A percentile compares a stretch with the other conserved stretches of the same genome.
Conservation (phyloP, 2,888 invertebrate species). For the Rotaria magnacalcarata region DNA sequence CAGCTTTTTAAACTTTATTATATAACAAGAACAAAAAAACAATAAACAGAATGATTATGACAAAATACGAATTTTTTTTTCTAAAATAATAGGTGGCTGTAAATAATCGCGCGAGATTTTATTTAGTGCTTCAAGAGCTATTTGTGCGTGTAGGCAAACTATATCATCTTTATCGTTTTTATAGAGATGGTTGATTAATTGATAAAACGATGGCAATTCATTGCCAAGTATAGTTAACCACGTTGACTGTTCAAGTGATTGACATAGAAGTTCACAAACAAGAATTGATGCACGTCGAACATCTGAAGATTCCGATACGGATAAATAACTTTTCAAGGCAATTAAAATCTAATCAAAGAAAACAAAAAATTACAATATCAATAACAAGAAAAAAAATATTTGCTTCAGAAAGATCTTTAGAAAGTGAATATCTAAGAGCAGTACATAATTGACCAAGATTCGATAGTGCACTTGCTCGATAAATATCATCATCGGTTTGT, state of each 20-base stretch:
- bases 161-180: slow-evolving; percentile 36
- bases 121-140: slow-evolving; percentile 2
- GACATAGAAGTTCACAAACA: neutral
- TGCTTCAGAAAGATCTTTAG: slow-evolving; percentile 69
- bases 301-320: neutral
- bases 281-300: slow-evolving; percentile 23
- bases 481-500: slow-evolving; percentile 68
- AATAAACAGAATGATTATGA: neutral
- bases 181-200: neutral
- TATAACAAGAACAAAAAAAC: neutral
- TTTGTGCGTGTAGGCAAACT: neutral
- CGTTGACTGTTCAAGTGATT: neutral
- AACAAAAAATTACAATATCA: neutral
- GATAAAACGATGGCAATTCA: slow-evolving; percentile 11
- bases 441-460: slow-evolving; percentile 76
- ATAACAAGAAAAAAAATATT: neutral
- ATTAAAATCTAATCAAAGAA: neutral
- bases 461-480: slow-evolving; percentile 75
- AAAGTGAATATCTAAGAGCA: slow-evolving; percentile 71
- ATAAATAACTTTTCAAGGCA: slow-evolving; percentile 10
- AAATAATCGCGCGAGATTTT: neutral
- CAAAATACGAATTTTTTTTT: slow-evolving; percentile 7
- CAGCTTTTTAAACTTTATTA: neutral
- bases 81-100: neutral
- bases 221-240: neutral